Conservation (phyloP, 2,797 vertebrate genomes). For the Limnodromus scolopaceus region DNA sequence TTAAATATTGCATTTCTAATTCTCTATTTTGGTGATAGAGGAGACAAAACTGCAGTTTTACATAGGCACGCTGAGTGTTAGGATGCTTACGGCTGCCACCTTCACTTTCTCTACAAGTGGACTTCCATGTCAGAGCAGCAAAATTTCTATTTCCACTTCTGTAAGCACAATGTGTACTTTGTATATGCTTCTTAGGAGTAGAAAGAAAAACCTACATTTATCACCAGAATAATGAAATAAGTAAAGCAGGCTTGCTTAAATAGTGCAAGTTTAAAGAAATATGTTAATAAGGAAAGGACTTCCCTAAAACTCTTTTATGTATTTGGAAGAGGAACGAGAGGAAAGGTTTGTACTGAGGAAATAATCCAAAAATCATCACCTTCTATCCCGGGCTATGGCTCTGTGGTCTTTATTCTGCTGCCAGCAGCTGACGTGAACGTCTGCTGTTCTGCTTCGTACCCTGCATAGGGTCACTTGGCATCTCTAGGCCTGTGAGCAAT, state of each 20-base stretch:
- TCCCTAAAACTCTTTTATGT: conserved; percentile 4
- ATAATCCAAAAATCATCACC: conserved; percentile 14
- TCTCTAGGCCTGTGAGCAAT: background rate
- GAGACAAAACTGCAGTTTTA: background rate
- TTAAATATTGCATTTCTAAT: background rate
- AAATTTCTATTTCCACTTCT: background rate
- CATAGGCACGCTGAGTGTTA: background rate
- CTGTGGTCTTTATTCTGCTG: conserved; percentile 7
- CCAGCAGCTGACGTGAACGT: background rate
- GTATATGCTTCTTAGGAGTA: background rate
- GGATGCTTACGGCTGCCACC: background rate
- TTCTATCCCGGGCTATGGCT: background rate
- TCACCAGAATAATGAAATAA: background rate
- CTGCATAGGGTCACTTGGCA: background rate
- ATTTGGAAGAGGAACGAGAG: background rate
- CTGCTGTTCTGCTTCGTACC: background rate
- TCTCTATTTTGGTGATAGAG: background rate
- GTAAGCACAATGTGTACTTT: background rate
- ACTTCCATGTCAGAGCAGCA: background rate
- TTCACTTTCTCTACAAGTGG: background rate
- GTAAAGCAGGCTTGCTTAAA: background rate
- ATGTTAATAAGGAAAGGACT: background rate
- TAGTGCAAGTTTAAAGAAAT: background rate
- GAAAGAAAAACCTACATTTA: background rate
- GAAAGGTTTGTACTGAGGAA: conserved; percentile 14